Evolutionary conservation across 1,140 invertebrate species (phyloP).

Genomic region (Branchinecta lynchi): DNA sequence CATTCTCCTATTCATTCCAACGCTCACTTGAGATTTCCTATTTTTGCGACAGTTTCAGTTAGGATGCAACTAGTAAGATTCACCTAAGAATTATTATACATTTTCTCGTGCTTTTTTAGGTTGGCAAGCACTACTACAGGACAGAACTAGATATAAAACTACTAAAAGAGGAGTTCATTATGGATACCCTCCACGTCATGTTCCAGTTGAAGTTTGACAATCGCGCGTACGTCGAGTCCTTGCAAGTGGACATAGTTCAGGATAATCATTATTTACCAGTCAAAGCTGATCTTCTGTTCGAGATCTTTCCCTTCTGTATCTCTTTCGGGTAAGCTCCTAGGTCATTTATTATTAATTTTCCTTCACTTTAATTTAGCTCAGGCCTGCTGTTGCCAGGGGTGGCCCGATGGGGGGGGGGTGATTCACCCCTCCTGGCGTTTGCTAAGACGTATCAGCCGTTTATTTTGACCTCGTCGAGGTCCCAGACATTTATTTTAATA

Average conservation of each 20-base stretch:
- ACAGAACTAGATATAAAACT: conserved; percentile 83
- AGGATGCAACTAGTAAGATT: no score
- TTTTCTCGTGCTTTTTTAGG: conserved; percentile 35
- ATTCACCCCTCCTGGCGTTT: no score
- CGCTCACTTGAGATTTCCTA: no score
- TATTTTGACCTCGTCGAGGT: no score
- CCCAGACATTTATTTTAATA: no score
- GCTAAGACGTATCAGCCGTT: no score
- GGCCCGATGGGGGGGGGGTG: no score
- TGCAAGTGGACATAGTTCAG: conserved; percentile 49
- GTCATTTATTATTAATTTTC: no score
- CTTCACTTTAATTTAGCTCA: no score
- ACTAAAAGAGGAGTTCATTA: conserved; percentile 61
- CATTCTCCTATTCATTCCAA: no score
- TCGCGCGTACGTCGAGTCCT: conserved; percentile 39
- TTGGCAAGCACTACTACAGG: conserved; percentile 78
- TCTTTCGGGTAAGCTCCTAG: conserved; percentile 59
- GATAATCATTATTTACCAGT: conserved; percentile 74
- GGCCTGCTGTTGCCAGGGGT: no score
- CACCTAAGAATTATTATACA: neutral
- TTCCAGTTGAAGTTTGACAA: conserved; percentile 91
- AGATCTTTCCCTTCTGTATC: conserved; percentile 95
- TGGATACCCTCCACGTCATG: conserved; percentile 82
- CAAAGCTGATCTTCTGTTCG: conserved; percentile 73
- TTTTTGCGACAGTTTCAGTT: no score